These are phyloP conservation scores for Melanotaenia trifasciata DNA, from an alignment of 2,797 vertebrate genomes.

Conservation along the genomic window DNA sequence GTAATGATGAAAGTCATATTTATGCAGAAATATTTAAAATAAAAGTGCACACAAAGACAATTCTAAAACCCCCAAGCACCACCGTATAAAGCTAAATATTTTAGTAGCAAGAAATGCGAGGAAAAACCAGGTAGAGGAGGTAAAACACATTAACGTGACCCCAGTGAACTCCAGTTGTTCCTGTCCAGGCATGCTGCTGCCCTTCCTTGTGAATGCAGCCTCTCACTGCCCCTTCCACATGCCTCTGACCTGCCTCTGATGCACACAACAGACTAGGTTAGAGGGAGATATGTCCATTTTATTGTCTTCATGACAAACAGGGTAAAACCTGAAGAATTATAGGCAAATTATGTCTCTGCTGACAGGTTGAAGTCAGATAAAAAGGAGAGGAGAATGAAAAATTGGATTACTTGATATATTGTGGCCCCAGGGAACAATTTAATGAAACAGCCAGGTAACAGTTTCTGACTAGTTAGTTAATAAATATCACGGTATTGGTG, in stretches of 20 bases:
- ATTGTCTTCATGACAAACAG: neutral
- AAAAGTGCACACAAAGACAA: neutral
- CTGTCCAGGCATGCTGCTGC: slow-evolving; percentile 32
- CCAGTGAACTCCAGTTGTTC: neutral
- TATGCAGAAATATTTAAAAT: no score
- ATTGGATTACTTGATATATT: slow-evolving; percentile 30
- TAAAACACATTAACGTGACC: neutral
- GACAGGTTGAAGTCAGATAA: slow-evolving; percentile 6
- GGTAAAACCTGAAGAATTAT: slow-evolving; percentile 11
- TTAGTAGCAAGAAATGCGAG: slow-evolving; percentile 1
- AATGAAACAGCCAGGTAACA: slow-evolving; percentile 19
- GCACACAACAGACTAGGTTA: slow-evolving; percentile 1
- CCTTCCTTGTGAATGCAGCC: slow-evolving; percentile 4
- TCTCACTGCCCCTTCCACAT: slow-evolving; percentile 20
- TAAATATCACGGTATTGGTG: neutral
- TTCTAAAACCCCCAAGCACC: neutral
- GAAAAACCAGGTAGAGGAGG: slow-evolving; percentile 1
- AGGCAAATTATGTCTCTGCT: slow-evolving; percentile 17
- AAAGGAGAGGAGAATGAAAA: slow-evolving; percentile 10
- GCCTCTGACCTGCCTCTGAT: slow-evolving; percentile 22
- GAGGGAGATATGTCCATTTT: slow-evolving; percentile 1
- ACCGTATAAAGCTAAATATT: neutral
- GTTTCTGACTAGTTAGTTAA: slow-evolving; percentile 5
- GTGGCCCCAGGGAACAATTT: slow-evolving; percentile 39
- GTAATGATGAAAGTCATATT: neutral